Percentiles rank a stretch among this genome's conserved stretches.
phyloP scores from a whole-genome alignment of 2,113 vertebrate genomes.

The Pangasianodon gigas region DNA sequence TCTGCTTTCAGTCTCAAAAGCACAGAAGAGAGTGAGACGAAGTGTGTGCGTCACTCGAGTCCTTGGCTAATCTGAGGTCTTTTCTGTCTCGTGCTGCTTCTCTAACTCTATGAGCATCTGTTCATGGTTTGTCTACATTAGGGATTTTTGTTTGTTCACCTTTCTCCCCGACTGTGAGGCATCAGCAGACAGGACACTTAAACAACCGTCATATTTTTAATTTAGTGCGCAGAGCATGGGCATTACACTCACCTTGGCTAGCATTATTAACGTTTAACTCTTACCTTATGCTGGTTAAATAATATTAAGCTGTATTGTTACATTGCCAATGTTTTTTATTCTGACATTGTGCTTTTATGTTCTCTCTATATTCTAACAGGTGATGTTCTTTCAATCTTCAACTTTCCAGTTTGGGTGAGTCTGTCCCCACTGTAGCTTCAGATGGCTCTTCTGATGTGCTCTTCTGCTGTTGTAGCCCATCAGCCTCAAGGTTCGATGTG shows the following conservation, averaged over 20 bases:
- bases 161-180: conserved; percentile 64
- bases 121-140: conserved; percentile 58
- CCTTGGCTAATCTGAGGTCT: conserved; percentile 57
- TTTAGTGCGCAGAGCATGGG: not conserved
- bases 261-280: conserved; percentile 79
- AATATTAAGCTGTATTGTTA: not conserved
- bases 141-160: conserved; percentile 50
- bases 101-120: conserved; percentile 44
- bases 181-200: conserved; percentile 71
- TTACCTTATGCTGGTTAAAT: not conserved
- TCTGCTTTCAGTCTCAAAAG: conserved; percentile 39
- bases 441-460: too few relatives aligned
- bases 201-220: conserved; percentile 52
- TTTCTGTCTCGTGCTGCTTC: conserved; percentile 14
- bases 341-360: not conserved
- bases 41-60: conserved; percentile 53
- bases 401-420: not conserved
- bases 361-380: not conserved
- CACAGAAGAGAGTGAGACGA: not conserved
- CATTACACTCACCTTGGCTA: conserved; percentile 82
- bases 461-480: not conserved
- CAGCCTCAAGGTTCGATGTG: not conserved
- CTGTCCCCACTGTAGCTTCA: not conserved
- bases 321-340: not conserved
- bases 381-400: too few relatives aligned